Conservation (phyloP, 2,113 vertebrate species). For the Micromys minutus region DNA sequence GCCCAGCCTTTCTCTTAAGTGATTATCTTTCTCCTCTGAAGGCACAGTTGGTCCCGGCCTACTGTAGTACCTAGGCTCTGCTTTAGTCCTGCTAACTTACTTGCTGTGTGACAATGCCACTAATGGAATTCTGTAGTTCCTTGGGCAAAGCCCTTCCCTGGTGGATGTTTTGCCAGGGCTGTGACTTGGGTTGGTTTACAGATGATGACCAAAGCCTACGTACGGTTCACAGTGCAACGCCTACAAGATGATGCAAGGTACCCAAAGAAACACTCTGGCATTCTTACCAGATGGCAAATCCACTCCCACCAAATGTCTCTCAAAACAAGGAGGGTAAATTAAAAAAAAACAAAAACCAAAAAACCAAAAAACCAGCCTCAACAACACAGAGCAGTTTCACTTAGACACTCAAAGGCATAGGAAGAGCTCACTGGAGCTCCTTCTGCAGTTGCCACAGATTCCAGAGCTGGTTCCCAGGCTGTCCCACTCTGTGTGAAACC, state of each 20-base stretch:
- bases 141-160: background rate
- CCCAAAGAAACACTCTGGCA: background rate
- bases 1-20: background rate
- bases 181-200: background rate
- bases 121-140: background rate
- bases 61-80: background rate
- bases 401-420: background rate
- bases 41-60: background rate
- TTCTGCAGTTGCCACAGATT: background rate
- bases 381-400: background rate
- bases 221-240: background rate
- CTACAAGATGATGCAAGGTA: constrained; percentile 75
- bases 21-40: background rate
- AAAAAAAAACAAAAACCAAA: too few species aligned
- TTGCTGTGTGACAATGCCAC: background rate
- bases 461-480: background rate
- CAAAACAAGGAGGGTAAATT: background rate
- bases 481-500: background rate
- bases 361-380: background rate
- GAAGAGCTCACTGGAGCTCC: background rate
- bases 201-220: background rate
- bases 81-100: background rate
- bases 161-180: background rate
- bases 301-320: background rate
- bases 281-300: background rate